Percentiles rank a stretch among this genome's conserved stretches.
These are phyloP conservation scores for Spatulosminthurus flaviceps DNA, from an alignment of 2,888 invertebrate species.

Conservation along the genomic window DNA sequence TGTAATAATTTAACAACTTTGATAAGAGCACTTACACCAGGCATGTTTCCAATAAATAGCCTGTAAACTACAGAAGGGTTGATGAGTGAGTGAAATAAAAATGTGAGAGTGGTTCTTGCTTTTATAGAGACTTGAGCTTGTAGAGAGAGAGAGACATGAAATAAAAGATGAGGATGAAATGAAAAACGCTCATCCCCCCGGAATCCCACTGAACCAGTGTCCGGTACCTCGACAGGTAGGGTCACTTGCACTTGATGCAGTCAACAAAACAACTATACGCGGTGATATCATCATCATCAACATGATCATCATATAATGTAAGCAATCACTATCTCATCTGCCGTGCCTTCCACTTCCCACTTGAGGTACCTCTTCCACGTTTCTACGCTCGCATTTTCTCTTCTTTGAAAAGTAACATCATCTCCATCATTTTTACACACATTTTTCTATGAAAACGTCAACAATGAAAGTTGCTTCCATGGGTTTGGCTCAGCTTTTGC, in stretches of 20 bases:
- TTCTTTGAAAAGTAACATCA: too few relatives aligned
- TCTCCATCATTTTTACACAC: too few relatives aligned
- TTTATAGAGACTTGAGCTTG: constrained; percentile 56
- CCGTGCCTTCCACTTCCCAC: too few relatives aligned
- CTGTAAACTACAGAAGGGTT: constrained; percentile 34
- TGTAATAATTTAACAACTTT: background rate
- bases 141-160: constrained; percentile 8
- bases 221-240: constrained; percentile 29
- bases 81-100: constrained; percentile 50
- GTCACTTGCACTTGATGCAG: constrained; percentile 6
- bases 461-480: too few relatives aligned
- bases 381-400: too few relatives aligned
- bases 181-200: background rate
- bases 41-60: constrained; percentile 42
- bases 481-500: too few relatives aligned
- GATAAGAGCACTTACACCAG: constrained; percentile 45
- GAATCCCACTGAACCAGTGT: constrained; percentile 25
- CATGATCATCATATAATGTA: too few relatives aligned
- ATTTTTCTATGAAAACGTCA: too few relatives aligned
- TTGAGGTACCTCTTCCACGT: too few relatives aligned
- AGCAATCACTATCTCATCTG: too few relatives aligned
- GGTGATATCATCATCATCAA: too few relatives aligned
- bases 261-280: background rate
- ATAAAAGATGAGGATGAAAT: constrained; percentile 39
- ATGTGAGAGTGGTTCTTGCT: constrained; percentile 43